Conservation (phyloP, 2,113 vertebrate species). For the Brachionichthys hirsutus region DNA sequence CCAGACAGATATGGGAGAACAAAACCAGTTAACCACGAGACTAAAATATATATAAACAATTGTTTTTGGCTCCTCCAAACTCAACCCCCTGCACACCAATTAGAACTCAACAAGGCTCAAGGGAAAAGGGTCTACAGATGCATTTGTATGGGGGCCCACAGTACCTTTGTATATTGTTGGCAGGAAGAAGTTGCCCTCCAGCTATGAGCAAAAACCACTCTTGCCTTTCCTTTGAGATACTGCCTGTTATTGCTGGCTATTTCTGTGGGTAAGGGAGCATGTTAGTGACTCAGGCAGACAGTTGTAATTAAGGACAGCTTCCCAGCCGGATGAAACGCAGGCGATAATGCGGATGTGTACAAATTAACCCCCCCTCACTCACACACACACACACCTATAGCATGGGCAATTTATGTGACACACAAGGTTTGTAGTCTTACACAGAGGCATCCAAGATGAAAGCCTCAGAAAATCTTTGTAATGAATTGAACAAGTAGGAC, state of each 20-base stretch:
- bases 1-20: constrained; percentile 19
- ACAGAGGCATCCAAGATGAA: constrained; percentile 55
- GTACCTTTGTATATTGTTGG: constrained; percentile 63
- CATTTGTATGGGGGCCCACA: constrained; percentile 52
- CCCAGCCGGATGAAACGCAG: constrained; percentile 57
- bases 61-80: constrained; percentile 40
- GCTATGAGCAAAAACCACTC: constrained; percentile 49
- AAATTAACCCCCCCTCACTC: constrained; percentile 34
- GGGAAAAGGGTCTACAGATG: constrained; percentile 47
- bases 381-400: constrained; percentile 20
- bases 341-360: constrained; percentile 66
- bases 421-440: constrained; percentile 44
- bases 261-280: constrained; percentile 55
- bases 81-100: constrained; percentile 24
- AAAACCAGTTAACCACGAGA: constrained; percentile 42
- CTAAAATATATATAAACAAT: constrained; percentile 36
- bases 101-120: constrained; percentile 60
- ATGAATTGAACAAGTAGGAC: constrained; percentile 73
- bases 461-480: constrained; percentile 57
- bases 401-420: constrained; percentile 48
- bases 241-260: constrained; percentile 59
- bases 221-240: constrained; percentile 55
- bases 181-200: constrained; percentile 52
- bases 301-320: constrained; percentile 69
- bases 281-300: constrained; percentile 67